Percentiles rank a stretch among this genome's conserved stretches.
phyloP scores from a whole-genome alignment of 2,797 vertebrate species.

The Otus scops region DNA sequence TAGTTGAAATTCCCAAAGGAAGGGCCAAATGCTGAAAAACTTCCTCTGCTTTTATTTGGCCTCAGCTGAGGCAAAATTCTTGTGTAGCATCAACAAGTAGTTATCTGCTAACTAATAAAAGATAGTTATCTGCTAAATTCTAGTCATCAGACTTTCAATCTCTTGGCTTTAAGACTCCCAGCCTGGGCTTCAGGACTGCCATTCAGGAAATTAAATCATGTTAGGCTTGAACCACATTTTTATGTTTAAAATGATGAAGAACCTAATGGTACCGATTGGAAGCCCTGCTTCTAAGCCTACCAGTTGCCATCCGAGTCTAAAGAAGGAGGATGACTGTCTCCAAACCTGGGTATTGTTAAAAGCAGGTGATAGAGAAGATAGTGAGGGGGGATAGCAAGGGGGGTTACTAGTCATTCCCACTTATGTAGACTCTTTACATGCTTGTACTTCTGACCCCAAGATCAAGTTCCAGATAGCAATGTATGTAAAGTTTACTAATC shows the following conservation, averaged over 20 bases:
- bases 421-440: neutral
- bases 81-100: neutral
- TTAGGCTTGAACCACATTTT: neutral
- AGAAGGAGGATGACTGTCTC: neutral
- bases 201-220: neutral
- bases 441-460: conserved; percentile 57
- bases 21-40: neutral
- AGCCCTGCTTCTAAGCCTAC: neutral
- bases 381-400: neutral
- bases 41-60: neutral
- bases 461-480: conserved; percentile 35
- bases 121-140: neutral
- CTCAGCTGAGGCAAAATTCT: neutral
- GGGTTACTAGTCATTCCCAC: neutral
- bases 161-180: neutral
- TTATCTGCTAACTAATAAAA: neutral
- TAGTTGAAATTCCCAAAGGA: conserved; percentile 55
- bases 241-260: neutral
- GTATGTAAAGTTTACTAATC: conserved; percentile 16
- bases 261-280: neutral
- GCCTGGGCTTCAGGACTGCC: neutral
- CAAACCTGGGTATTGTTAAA: neutral
- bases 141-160: neutral
- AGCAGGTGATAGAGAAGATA: neutral
- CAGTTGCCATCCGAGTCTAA: neutral